phyloP scores from a whole-genome alignment of 2,888 invertebrate species.

The Dysmachus trigonus region DNA sequence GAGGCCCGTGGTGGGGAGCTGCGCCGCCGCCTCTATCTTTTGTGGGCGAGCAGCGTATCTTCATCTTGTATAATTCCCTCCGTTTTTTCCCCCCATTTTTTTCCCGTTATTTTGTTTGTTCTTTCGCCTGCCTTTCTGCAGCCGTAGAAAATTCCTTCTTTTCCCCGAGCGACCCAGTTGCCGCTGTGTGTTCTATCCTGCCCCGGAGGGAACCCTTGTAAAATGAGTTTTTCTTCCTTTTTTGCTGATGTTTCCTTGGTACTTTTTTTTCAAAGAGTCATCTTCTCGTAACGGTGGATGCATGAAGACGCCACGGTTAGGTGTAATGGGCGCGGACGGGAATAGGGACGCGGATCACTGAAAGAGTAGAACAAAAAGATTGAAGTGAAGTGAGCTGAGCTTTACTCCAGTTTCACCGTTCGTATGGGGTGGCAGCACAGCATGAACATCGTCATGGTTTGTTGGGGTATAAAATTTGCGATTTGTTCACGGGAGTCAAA shows the following conservation, averaged over 20 bases:
- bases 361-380: neutral
- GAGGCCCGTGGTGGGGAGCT: neutral
- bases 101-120: constrained; percentile 24
- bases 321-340: neutral
- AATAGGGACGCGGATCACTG: neutral
- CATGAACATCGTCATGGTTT: constrained; percentile 19
- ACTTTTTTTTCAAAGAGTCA: constrained; percentile 20
- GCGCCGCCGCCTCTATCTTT: neutral
- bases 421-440: neutral
- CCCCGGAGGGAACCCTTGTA: constrained; percentile 1
- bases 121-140: neutral
- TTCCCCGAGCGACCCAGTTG: constrained; percentile 18
- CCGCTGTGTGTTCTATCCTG: constrained; percentile 19
- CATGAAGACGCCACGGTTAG: neutral
- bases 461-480: constrained; percentile 40
- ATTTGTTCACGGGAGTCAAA: constrained; percentile 31
- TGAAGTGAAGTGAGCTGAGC: neutral
- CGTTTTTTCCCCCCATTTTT: neutral
- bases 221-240: constrained; percentile 38
- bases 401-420: neutral
- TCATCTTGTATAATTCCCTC: constrained; percentile 18
- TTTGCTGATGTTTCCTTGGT: neutral
- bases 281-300: constrained; percentile 1
- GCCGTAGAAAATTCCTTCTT: neutral
- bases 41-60: constrained; percentile 5